Evolutionary conservation across 2,888 invertebrate species (phyloP).

Genomic region (Ctena decussata): DNA sequence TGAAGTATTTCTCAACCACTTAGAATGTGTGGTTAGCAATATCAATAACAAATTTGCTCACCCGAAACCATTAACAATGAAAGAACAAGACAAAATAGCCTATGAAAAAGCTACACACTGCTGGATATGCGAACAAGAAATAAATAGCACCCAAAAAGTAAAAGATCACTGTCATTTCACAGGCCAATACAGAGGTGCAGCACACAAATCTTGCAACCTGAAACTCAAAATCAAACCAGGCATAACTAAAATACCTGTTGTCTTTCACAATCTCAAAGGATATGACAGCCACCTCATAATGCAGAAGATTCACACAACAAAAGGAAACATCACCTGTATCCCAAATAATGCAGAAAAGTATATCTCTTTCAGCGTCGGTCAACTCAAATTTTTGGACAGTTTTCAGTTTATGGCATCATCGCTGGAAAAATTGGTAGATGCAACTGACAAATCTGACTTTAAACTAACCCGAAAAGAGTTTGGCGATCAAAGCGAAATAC

Average conservation of each 20-base stretch:
- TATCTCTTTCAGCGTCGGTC: slow-evolving; percentile 65
- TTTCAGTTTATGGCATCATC: slow-evolving; percentile 46
- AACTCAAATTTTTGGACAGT: slow-evolving; percentile 63
- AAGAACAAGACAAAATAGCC: slow-evolving; percentile 22
- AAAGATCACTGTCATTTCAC: slow-evolving; percentile 42
- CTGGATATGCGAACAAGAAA: slow-evolving; percentile 35
- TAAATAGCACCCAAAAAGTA: slow-evolving; percentile 23
- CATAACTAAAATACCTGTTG: slow-evolving; percentile 29
- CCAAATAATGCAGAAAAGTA: slow-evolving; percentile 68
- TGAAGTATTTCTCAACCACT: slow-evolving; percentile 31
- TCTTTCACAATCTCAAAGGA: slow-evolving; percentile 40
- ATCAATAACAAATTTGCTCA: slow-evolving; percentile 29
- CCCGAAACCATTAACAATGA: slow-evolving; percentile 29
- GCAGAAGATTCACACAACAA: slow-evolving; percentile 12
- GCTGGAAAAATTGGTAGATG: slow-evolving; percentile 44
- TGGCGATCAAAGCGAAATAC: not conserved
- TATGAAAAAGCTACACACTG: slow-evolving; percentile 26
- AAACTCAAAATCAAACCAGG: slow-evolving; percentile 25
- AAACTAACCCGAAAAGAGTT: slow-evolving; percentile 24
- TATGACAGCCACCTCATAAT: slow-evolving; percentile 43
- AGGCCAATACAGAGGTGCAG: slow-evolving; percentile 35
- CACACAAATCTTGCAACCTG: slow-evolving; percentile 22
- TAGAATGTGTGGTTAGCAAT: slow-evolving; percentile 28
- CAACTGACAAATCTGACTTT: slow-evolving; percentile 18
- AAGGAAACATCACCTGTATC: slow-evolving; percentile 53